These are phyloP conservation scores for Eurystomus glaucurus DNA, from an alignment of 2,797 vertebrate species.

Conservation along the genomic window DNA sequence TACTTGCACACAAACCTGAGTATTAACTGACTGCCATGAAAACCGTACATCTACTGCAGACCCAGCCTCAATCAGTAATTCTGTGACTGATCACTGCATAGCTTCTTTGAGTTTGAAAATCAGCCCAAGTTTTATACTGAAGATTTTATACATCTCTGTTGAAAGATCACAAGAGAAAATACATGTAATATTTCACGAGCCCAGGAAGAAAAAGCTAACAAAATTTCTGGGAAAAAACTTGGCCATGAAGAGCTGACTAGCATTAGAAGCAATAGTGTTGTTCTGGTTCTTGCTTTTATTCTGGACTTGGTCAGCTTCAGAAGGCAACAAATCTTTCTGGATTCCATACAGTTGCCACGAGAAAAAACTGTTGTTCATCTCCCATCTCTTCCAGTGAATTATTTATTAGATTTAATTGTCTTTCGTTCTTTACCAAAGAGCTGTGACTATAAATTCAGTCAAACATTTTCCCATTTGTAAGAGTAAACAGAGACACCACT, in stretches of 20 bases:
- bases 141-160: background rate
- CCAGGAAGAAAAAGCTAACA: background rate
- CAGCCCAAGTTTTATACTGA: background rate
- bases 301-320: background rate
- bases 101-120: background rate
- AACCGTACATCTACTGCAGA: background rate
- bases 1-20: background rate
- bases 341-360: background rate
- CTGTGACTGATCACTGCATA: background rate
- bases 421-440: background rate
- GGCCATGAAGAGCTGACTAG: background rate
- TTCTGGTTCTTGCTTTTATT: background rate
- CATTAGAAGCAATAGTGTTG: background rate
- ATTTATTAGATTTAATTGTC: conserved; percentile 42
- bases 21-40: background rate
- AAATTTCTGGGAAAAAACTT: background rate
- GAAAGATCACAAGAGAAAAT: background rate
- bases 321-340: background rate
- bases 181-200: background rate
- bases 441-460: background rate
- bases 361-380: background rate
- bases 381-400: background rate
- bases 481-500: background rate
- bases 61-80: background rate
- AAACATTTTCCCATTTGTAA: conserved; percentile 28